Conservation (phyloP, 2,888 invertebrate genomes). For the Standfussiana lucernea region DNA sequence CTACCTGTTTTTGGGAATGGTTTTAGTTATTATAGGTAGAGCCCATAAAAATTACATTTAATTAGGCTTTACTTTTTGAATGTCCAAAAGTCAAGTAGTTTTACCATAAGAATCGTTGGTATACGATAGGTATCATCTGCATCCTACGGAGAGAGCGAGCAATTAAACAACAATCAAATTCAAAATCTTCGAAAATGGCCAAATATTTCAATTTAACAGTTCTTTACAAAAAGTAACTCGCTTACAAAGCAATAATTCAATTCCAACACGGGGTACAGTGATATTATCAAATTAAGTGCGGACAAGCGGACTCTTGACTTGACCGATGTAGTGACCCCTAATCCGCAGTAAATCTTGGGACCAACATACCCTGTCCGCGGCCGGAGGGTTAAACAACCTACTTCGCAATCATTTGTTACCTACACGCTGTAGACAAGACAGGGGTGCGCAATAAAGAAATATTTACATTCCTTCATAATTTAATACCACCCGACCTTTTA, state of each 20-base stretch:
- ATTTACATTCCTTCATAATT: conserved; percentile 71
- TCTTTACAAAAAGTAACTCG: conserved; percentile 6
- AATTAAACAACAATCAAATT: neutral
- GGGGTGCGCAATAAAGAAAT: conserved; percentile 74
- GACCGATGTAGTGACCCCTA: conserved; percentile 89
- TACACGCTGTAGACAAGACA: conserved; percentile 81
- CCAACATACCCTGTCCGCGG: conserved; percentile 74
- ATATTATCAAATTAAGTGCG: conserved; percentile 85
- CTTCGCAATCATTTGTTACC: conserved; percentile 89
- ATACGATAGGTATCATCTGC: neutral
- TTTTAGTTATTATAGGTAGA: neutral
- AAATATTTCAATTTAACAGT: conserved; percentile 1
- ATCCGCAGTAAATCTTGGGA: conserved; percentile 89
- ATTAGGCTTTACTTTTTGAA: neutral
- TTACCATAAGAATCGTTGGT: neutral
- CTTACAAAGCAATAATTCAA: conserved; percentile 74
- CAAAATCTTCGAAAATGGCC: neutral
- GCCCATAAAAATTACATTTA: neutral
- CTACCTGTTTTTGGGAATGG: conserved; percentile 45
- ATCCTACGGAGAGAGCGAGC: neutral
- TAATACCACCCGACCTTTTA: conserved; percentile 57
- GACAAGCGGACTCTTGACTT: conserved; percentile 86
- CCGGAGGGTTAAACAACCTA: conserved; percentile 87
- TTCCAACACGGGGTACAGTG: conserved; percentile 73
- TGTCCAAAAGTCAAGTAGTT: neutral